Base-by-base conservation (phyloP, 2,888 invertebrate genomes). In the Podabrus alpinus region DNA sequence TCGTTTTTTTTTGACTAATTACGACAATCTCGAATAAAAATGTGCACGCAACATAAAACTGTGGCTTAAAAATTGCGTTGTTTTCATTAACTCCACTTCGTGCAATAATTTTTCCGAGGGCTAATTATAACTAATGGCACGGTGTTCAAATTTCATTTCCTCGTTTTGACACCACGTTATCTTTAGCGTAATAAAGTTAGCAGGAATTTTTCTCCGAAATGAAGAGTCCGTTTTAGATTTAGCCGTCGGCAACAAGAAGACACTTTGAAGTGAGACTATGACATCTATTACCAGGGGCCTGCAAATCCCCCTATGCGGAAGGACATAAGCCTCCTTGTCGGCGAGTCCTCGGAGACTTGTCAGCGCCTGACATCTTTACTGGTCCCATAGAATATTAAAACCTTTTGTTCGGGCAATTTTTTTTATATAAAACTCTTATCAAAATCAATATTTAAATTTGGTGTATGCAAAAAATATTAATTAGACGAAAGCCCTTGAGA, bases 281-380 rank as follows among this genome's bases (percentile, higher is more conserved):
- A 79, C 79, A 79, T 79, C 78, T 79, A 79, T 79, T 79, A 79
- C 77, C 62, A 61, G 76, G 74, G 78, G 77, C 75, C 79, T 68
- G 75, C 76, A 79, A 79, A 79, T 79, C 78, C 79, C 72, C 59
- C 71, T 75, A 74, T 73, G 75, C 73, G 74, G 71, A 73, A 79
- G 79, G 78, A 79, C 79, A 79, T 79, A 79, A 79, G 79, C 79
- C 77, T 68, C 67, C 76, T 76, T 79, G 78, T 79, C 79, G 77
- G 66, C 72, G 73, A 70, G 71, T 79, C 79, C 79, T 78, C 61
- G 16, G 79, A 77, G 78, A 79, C 68, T 75, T 74, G 78, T 76
- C 77, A 76, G 68, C 75, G 71, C 60, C 59, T 71, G 76, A 76
- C 73, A 64, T 76, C 68, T 70, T 76, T 68, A 68, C 68, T 66